Percentiles rank a stretch among this genome's conserved stretches.
Evolutionary conservation across 2,797 vertebrate genomes (phyloP).

Genomic region (Acestrorhynchus altus): DNA sequence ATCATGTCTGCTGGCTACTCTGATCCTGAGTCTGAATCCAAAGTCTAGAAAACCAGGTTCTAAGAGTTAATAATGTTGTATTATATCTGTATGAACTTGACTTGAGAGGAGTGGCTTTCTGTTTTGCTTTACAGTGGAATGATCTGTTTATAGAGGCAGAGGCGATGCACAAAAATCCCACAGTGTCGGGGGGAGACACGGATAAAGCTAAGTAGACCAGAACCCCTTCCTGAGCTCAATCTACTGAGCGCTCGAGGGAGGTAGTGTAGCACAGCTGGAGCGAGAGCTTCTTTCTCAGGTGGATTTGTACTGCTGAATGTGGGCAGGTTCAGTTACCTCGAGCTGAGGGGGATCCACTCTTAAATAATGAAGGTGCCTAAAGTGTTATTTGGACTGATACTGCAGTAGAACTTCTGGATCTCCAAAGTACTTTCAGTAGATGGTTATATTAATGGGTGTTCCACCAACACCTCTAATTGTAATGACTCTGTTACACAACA

Average conservation of each 20-base stretch:
- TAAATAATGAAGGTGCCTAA: background rate
- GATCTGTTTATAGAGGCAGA: slow-evolving; percentile 57
- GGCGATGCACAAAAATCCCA: background rate
- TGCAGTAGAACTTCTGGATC: background rate
- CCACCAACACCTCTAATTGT: too few species aligned
- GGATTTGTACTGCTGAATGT: slow-evolving; percentile 6
- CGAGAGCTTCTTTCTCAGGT: slow-evolving; percentile 1
- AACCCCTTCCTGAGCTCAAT: slow-evolving; percentile 7
- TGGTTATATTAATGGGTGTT: too few species aligned
- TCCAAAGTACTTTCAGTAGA: too few species aligned
- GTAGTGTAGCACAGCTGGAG: slow-evolving; percentile 27
- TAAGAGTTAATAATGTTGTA: too few species aligned
- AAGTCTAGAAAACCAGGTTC: too few species aligned
- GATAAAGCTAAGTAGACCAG: slow-evolving; percentile 41
- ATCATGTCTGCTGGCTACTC: too few species aligned
- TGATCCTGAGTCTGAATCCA: too few species aligned
- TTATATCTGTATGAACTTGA: too few species aligned
- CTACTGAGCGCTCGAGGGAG: slow-evolving; percentile 8
- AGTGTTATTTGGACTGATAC: too few species aligned
- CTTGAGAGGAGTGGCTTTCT: slow-evolving; percentile 66
- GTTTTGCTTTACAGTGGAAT: slow-evolving; percentile 59
- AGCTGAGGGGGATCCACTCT: background rate
- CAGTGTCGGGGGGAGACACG: slow-evolving; percentile 35
- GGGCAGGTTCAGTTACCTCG: background rate
- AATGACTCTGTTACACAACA: too few species aligned